Percentiles rank a stretch among this genome's conserved stretches.
phyloP scores from a whole-genome alignment of 1,140 invertebrate genomes.

The Scaptomyza montana region DNA sequence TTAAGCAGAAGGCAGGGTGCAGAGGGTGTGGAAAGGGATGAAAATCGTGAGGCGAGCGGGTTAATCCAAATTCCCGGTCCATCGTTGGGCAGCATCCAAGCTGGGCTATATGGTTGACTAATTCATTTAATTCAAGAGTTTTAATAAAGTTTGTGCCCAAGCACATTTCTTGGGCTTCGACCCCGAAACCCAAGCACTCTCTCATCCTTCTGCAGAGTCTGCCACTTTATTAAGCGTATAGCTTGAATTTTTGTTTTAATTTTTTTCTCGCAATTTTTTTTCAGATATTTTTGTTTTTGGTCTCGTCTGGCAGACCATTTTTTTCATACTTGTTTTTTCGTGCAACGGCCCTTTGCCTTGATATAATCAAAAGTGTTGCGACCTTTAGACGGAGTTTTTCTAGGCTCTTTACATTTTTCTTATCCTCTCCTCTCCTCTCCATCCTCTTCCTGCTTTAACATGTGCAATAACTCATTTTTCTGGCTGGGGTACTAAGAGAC shows the following conservation, averaged over 20 bases:
- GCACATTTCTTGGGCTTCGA: conserved; percentile 63
- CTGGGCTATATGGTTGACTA: conserved; percentile 79
- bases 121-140: conserved; percentile 82
- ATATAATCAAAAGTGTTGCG: conserved; percentile 78
- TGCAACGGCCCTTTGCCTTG: conserved; percentile 41
- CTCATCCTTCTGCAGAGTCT: conserved; percentile 25
- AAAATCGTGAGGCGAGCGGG: conserved; percentile 22
- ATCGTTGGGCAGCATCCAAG: conserved; percentile 41
- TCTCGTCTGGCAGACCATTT: conserved; percentile 51
- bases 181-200: conserved; percentile 28
- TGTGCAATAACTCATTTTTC: conserved; percentile 79
- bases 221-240: conserved; percentile 79
- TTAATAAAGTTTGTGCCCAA: conserved; percentile 79
- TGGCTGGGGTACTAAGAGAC: conserved; percentile 29
- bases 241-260: conserved; percentile 63
- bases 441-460: conserved; percentile 30
- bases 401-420: conserved; percentile 32
- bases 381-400: conserved; percentile 48
- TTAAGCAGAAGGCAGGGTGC: conserved; percentile 1
- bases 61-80: conserved; percentile 57
- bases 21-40: conserved; percentile 2
- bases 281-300: conserved; percentile 17
- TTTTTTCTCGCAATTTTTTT: conserved; percentile 24
- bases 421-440: conserved; percentile 5
- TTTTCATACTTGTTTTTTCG: conserved; percentile 35